These are phyloP conservation scores for Athene noctua DNA, from an alignment of 2,113 vertebrate species.

Conservation along the genomic window DNA sequence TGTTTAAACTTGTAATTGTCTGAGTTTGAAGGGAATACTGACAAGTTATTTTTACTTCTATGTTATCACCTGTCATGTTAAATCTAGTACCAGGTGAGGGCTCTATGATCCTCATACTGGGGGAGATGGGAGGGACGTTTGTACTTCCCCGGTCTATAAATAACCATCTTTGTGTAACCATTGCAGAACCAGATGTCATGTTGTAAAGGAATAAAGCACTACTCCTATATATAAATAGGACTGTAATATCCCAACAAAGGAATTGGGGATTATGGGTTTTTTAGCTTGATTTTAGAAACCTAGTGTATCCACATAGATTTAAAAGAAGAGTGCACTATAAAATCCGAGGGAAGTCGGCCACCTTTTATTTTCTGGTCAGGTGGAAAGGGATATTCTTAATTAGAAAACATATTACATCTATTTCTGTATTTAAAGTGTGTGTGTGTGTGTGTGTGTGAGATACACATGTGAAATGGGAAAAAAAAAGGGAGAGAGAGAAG, in stretches of 20 bases:
- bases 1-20: neutral
- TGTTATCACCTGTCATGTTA: constrained; percentile 44
- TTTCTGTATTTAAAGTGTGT: neutral
- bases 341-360: neutral
- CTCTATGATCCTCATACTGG: neutral
- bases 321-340: neutral
- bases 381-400: neutral
- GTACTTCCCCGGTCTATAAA: constrained; percentile 43
- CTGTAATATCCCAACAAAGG: neutral
- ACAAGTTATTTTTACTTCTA: constrained; percentile 17
- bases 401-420: neutral
- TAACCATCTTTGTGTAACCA: constrained; percentile 14
- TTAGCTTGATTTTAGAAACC: neutral
- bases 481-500: neutral
- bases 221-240: neutral
- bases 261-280: neutral
- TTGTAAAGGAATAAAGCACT: neutral
- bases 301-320: neutral
- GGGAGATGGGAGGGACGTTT: neutral
- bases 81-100: constrained; percentile 46
- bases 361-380: neutral
- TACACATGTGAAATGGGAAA: neutral
- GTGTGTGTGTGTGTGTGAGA: neutral
- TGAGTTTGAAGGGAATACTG: constrained; percentile 24
- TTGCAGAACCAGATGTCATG: neutral